These are phyloP conservation scores for Ips typographus DNA, from an alignment of 1,140 invertebrate species.

Conservation along the genomic window DNA sequence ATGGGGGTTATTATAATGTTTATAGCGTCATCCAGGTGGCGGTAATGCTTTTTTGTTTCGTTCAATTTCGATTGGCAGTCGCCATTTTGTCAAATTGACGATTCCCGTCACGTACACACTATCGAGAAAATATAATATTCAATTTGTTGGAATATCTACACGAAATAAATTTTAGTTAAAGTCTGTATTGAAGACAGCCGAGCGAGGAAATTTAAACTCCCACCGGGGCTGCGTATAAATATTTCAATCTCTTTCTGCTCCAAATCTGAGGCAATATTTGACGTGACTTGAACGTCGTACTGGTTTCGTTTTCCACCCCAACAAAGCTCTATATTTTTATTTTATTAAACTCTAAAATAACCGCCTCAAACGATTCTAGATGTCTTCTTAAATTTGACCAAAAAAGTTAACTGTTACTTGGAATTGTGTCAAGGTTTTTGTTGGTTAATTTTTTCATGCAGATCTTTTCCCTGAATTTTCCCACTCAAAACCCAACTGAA, in stretches of 20 bases:
- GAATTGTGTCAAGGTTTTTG: too few species aligned
- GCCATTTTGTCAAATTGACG: not conserved
- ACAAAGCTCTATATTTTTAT: not conserved
- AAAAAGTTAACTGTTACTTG: too few species aligned
- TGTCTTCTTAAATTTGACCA: too few species aligned
- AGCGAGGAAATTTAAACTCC: constrained; percentile 30
- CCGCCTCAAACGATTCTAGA: too few species aligned
- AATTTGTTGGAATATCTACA: constrained; percentile 27
- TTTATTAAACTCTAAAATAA: too few species aligned
- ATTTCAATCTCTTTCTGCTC: constrained; percentile 19
- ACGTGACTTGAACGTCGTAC: constrained; percentile 26
- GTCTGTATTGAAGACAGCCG: constrained; percentile 22
- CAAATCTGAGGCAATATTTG: constrained; percentile 20
- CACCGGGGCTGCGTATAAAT: constrained; percentile 17
- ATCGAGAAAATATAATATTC: constrained; percentile 30
- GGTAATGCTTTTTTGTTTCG: too few species aligned
- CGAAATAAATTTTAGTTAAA: constrained; percentile 32
- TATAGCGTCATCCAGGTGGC: too few species aligned
- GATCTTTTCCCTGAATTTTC: too few species aligned
- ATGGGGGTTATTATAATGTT: too few species aligned
- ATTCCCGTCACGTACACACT: constrained; percentile 14
- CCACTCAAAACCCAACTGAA: too few species aligned
- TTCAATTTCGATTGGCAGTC: not conserved
- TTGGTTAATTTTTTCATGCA: too few species aligned
- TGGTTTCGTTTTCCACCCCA: not conserved